Evolutionary conservation across 2,888 invertebrate genomes (phyloP), one percentile per base, ranked within the genome.

Genomic region (Apodemia duryi): DNA sequence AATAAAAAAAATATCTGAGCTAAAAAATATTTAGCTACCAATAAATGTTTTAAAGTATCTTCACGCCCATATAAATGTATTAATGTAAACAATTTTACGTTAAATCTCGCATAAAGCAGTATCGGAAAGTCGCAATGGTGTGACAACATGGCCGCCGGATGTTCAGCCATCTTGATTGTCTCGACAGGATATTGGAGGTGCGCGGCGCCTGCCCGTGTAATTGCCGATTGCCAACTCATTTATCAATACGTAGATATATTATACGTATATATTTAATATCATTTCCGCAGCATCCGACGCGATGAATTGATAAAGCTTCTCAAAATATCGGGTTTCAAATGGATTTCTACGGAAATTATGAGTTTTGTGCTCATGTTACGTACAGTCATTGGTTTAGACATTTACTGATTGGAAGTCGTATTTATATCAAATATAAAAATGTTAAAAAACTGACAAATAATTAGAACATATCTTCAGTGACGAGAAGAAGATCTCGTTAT

Each of bases 91-190:
- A 65, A 68, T 65, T 62, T 62, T 60, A 64, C 28, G 52, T 66
- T 68, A 67, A 65, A 66, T 65, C 62, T 60, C 66, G 60, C 64
- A 62, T 63, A 57, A 63, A 69, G 62, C 64, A 4, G 35, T 35
- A 74, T 73, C 67, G 71, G 69, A 69, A 74, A 71, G 73, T 73
- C 75, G 73, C 74, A 74, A 71, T 71, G 74, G 66, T 69, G 72
- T 68, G 76, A 76, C 78, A 83, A 82, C 80, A 80, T 77, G 79
- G 78, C 77, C 74, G 77, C 75, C 85, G 87, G 87, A 86, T 77
- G 81, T 78, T 74, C 79, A 72, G 82, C 86, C 85, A 88, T 86
- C 84, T 88, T 86, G 88, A 85, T 87, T 86, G 84, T 83, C 73
- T 76, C 76, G 73, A 72, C 82, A 75, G 79, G 77, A 80, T 80